Evolutionary conservation across 2,888 invertebrate species (phyloP).

Genomic region (Diplazon laetatorius): DNA sequence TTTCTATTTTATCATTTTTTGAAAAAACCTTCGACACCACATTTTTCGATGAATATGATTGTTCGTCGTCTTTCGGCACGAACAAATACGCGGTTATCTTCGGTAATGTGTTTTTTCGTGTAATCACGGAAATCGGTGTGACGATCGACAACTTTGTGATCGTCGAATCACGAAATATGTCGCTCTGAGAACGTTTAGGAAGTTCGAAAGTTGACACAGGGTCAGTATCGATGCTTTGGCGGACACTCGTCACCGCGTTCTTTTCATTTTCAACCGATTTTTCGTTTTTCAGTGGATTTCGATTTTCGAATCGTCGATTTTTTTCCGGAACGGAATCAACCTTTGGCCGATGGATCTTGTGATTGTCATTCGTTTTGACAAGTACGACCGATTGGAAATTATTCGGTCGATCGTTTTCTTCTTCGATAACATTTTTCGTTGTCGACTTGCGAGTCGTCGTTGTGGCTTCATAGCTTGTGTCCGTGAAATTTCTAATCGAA

Average conservation of each 20-base stretch:
- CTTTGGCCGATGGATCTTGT: constrained; percentile 61
- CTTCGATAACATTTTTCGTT: background rate
- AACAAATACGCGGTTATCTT: constrained; percentile 64
- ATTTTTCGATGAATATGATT: constrained; percentile 2
- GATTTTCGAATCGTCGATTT: constrained; percentile 14
- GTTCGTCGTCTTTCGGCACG: constrained; percentile 17
- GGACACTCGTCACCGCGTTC: background rate
- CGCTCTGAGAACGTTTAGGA: constrained; percentile 12
- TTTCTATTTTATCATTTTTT: constrained; percentile 16
- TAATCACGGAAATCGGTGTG: constrained; percentile 27
- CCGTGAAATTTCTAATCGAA: constrained; percentile 4
- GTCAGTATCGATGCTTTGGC: background rate
- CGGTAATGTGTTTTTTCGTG: constrained; percentile 10
- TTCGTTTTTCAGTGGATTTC: constrained; percentile 24
- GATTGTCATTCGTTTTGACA: constrained; percentile 31
- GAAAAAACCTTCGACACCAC: background rate
- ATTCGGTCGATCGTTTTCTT: constrained; percentile 14
- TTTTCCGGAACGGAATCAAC: constrained; percentile 55
- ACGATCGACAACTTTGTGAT: constrained; percentile 15
- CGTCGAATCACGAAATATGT: constrained; percentile 38
- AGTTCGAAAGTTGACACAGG: constrained; percentile 22
- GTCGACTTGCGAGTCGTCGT: background rate
- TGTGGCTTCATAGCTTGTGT: constrained; percentile 9
- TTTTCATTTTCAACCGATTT: constrained; percentile 31
- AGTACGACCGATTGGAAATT: constrained; percentile 5